Base-by-base conservation (phyloP, 2,888 invertebrate species). In the Myopa testacea region DNA sequence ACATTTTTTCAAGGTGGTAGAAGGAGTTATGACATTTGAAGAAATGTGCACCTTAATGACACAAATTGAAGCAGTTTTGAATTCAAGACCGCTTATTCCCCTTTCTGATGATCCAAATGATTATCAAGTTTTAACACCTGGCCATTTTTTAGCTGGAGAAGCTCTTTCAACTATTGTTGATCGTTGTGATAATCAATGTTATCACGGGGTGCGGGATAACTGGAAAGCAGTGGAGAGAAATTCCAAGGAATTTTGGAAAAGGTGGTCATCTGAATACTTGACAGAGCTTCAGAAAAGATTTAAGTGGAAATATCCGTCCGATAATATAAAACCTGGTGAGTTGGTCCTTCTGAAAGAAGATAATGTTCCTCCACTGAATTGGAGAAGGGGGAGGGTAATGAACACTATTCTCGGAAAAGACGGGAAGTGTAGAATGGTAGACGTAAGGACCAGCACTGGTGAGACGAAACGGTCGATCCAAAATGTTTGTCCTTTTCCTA, bases 81-180 rank as follows among this genome's bases (percentile, higher is more conserved):
- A 74, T 74, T 74, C 34, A 26, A 45, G 74, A 26, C 74, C 74
- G 0, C 26, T 65, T 6, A 52, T n/a, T 62, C 45, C 45, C 1
- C 4, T 50, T 0, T 65, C 65, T 5, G 52, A 16, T 45, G 65
- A 65, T 34, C 50, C 63, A 50, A 63, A 37, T 65, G 65, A 74
- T 16, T 52, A 50, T 14, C 16, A 37, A 16, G 74, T 52, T 6
- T 45, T 65, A 10, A 74, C 74, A 6, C 74, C 74, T 8, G 74
- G 74, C 34, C 34, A 65, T 38, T 74, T 74, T 26, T 26, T 74
- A 10, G 26, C 26, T 3, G 74, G 74, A 4, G 63, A 74, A 45
- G 8, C 62, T 3, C 34, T 74, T 34, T 38, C 45, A 58, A 58
- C 58, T 4, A 58, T 58, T 5, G 16, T n/a, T 0, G 58, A 58